Conservation (phyloP, 2,888 invertebrate species). For the Pheosia gnoma region DNA sequence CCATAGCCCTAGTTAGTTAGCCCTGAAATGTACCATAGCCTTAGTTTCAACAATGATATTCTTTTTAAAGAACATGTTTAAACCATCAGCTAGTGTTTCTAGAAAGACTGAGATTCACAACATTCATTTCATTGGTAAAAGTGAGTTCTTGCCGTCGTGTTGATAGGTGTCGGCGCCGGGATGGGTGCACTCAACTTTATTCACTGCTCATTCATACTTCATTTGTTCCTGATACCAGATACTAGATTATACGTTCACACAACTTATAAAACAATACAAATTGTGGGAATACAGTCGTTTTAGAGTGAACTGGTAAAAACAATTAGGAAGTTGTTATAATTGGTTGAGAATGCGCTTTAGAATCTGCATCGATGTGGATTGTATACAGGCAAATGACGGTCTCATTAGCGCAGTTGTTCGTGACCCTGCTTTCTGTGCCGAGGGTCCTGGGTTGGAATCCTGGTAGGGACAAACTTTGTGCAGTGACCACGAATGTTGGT, state of each 20-base stretch:
- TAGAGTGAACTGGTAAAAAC: not conserved
- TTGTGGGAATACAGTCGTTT: slow-evolving; percentile 4
- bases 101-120: not conserved
- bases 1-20: no score
- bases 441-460: no score
- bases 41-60: no score
- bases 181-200: slow-evolving; percentile 62
- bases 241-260: not conserved
- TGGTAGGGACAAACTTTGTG: no score
- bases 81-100: not conserved
- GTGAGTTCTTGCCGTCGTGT: slow-evolving; percentile 6
- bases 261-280: slow-evolving; percentile 1
- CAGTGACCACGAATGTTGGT: no score
- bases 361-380: no score
- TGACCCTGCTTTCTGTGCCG: no score
- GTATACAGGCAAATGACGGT: no score
- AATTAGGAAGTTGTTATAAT: not conserved
- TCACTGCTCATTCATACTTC: slow-evolving; percentile 59
- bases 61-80: not conserved
- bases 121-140: slow-evolving; percentile 11
- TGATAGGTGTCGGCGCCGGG: slow-evolving; percentile 16
- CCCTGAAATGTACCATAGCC: no score
- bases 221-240: slow-evolving; percentile 55
- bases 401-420: no score
- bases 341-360: not conserved